phyloP scores from a whole-genome alignment of 2,888 invertebrate species.

The Gastrophysa polygoni region DNA sequence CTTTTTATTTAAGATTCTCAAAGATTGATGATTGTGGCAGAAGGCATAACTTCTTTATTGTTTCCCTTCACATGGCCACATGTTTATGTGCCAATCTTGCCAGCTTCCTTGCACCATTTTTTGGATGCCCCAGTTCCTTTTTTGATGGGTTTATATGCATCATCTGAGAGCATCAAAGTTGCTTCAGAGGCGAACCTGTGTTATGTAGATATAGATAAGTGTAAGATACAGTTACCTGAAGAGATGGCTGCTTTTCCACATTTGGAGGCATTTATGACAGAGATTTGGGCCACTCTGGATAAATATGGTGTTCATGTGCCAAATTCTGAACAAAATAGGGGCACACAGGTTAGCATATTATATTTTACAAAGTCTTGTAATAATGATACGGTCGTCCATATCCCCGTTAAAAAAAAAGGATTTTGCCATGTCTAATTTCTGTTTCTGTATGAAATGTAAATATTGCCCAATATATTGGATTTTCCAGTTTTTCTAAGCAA shows the following conservation, averaged over 20 bases:
- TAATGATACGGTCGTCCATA: too few relatives aligned
- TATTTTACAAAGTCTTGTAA: too few relatives aligned
- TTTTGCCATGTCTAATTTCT: too few relatives aligned
- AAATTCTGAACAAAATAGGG: conserved; percentile 50
- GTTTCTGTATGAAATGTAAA: too few relatives aligned
- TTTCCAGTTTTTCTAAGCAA: too few relatives aligned
- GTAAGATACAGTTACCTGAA: conserved; percentile 91
- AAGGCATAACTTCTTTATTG: conserved; percentile 86
- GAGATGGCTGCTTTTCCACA: conserved; percentile 94
- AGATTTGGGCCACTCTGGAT: conserved; percentile 76
- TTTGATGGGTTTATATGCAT: conserved; percentile 89
- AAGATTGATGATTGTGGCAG: conserved; percentile 95
- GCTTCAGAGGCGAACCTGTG: conserved; percentile 88
- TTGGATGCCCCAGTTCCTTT: conserved; percentile 99
- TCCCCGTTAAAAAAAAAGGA: conserved; percentile 2
- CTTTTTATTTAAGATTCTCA: conserved; percentile 76
- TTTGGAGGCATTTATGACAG: conserved; percentile 82
- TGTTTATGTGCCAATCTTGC: conserved; percentile 98
- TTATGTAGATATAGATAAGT: conserved; percentile 94
- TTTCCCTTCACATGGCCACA: conserved; percentile 99
- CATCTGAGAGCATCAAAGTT: conserved; percentile 67
- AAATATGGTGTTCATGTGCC: conserved; percentile 66
- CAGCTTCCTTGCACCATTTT: conserved; percentile 93
- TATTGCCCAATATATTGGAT: too few relatives aligned
- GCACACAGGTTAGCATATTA: conserved; percentile 41